phyloP scores from a whole-genome alignment of 2,888 invertebrate species.

The Sphaerophoria taeniata region DNA sequence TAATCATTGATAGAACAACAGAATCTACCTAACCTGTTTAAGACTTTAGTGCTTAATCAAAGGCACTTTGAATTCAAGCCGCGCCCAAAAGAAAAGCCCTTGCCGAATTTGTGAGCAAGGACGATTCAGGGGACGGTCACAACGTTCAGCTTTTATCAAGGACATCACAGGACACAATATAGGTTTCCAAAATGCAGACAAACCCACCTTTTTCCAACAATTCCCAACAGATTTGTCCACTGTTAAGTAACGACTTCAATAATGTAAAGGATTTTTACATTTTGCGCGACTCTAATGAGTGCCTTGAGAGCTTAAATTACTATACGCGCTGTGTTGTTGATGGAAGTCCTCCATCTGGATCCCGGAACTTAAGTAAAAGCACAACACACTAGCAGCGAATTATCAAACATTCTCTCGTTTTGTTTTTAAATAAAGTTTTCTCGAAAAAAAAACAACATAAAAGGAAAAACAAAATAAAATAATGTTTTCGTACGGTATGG shows the following conservation, averaged over 20 bases:
- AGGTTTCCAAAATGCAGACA: neutral
- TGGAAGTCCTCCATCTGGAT: slow-evolving; percentile 11
- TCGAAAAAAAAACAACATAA: slow-evolving; percentile 2
- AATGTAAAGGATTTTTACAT: slow-evolving; percentile 34
- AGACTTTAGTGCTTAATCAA: no score
- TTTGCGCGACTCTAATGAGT: slow-evolving; percentile 51
- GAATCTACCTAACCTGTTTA: no score
- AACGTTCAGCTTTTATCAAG: no score
- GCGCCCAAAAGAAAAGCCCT: no score
- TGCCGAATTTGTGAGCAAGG: no score
- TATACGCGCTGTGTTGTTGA: slow-evolving; percentile 25
- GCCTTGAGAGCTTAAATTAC: slow-evolving; percentile 42
- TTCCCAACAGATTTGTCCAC: neutral
- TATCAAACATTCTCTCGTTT: slow-evolving; percentile 31
- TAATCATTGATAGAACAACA: no score
- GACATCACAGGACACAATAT: no score
- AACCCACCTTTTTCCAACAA: neutral
- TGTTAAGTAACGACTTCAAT: slow-evolving; percentile 18
- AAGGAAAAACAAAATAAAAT: neutral
- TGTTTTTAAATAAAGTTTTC: slow-evolving; percentile 29
- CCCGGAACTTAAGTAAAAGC: slow-evolving; percentile 18
- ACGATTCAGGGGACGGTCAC: no score
- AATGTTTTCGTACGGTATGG: slow-evolving; percentile 15
- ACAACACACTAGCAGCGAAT: slow-evolving; percentile 6
- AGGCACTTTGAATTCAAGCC: no score